Percentiles rank a stretch among this genome's conserved stretches.
Evolutionary conservation across 2,797 vertebrate genomes (phyloP).

Genomic region (Halcyon badia): DNA sequence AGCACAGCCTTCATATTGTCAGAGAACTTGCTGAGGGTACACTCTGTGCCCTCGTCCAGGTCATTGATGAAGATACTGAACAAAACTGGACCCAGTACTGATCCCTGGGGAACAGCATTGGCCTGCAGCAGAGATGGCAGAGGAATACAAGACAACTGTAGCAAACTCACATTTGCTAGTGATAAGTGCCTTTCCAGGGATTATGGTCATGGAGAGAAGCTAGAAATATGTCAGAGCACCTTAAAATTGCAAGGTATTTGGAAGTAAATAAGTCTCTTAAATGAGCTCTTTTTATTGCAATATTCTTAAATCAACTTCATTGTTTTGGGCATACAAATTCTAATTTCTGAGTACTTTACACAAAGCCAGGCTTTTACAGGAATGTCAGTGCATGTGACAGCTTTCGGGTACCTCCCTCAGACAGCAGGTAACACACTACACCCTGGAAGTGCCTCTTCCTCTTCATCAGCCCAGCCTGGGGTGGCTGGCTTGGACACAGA

Average conservation of each 20-base stretch:
- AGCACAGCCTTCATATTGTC: no score
- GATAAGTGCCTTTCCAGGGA: not conserved
- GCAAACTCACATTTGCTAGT: not conserved
- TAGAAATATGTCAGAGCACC: not conserved
- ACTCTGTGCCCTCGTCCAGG: no score
- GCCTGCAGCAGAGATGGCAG: not conserved
- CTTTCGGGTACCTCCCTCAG: not conserved
- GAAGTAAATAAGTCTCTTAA: not conserved
- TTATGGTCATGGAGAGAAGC: not conserved
- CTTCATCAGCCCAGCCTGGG: not conserved
- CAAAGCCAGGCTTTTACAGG: not conserved
- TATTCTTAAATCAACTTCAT: not conserved
- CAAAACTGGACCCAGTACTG: no score
- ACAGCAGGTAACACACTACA: not conserved
- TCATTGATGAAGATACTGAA: no score
- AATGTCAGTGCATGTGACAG: not conserved
- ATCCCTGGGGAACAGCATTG: no score
- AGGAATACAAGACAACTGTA: fast-evolving
- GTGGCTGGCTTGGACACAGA: not conserved
- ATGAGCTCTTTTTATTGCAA: fast-evolving
- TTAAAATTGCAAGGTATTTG: not conserved
- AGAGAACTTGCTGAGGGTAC: no score
- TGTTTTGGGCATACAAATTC: not conserved
- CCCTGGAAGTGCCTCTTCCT: not conserved
- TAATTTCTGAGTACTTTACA: not conserved